Conservation (phyloP, 1,140 invertebrate species). For the Drosophila ficusphila region DNA sequence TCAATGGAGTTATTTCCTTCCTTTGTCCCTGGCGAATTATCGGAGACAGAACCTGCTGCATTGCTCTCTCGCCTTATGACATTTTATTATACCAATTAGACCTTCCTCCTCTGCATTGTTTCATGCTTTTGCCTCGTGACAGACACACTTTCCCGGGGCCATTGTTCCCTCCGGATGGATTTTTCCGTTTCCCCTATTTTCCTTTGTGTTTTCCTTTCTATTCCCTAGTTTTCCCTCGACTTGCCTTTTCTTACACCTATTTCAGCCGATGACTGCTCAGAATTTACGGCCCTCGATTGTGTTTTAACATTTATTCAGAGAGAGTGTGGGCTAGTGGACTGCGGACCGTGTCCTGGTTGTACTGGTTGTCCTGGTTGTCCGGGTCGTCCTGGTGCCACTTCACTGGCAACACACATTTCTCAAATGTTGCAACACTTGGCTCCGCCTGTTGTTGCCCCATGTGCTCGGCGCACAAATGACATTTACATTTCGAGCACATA, state of each 20-base stretch:
- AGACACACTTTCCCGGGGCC: slow-evolving; percentile 13
- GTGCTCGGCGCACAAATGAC: slow-evolving; percentile 66
- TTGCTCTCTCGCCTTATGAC: slow-evolving; percentile 62
- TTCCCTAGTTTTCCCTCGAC: slow-evolving; percentile 3
- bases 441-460: slow-evolving; percentile 32
- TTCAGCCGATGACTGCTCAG: slow-evolving; percentile 63
- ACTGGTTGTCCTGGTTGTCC: slow-evolving; percentile 3
- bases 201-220: background rate
- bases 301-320: slow-evolving; percentile 76
- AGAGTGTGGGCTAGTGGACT: slow-evolving; percentile 23
- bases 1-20: slow-evolving; percentile 34
- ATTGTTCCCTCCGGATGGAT: slow-evolving; percentile 34
- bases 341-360: slow-evolving; percentile 11
- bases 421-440: slow-evolving; percentile 75
- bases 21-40: slow-evolving; percentile 43
- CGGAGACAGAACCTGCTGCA: slow-evolving; percentile 17
- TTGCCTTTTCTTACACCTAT: slow-evolving; percentile 47
- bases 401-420: slow-evolving; percentile 64
- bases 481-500: slow-evolving; percentile 76
- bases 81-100: slow-evolving; percentile 81
- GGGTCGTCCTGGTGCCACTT: slow-evolving; percentile 41
- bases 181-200: slow-evolving; percentile 13
- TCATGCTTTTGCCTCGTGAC: slow-evolving; percentile 18
- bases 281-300: slow-evolving; percentile 78
- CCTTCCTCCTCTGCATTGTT: slow-evolving; percentile 35